These are phyloP conservation scores for Cryptocephalus primarius DNA, from an alignment of 2,888 invertebrate genomes.

Conservation along the genomic window DNA sequence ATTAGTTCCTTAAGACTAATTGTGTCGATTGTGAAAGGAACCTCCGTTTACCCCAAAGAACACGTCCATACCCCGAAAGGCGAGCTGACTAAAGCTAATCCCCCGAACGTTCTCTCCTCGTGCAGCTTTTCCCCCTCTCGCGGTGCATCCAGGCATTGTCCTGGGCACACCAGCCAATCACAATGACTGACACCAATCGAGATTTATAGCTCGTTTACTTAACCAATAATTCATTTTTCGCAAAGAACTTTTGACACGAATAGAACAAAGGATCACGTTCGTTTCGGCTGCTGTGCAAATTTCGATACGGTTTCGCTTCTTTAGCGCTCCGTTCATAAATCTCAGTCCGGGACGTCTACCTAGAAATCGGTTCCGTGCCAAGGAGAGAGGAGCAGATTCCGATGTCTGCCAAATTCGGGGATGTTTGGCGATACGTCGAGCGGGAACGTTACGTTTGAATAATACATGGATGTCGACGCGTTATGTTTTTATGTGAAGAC, in stretches of 20 bases:
- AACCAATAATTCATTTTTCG: conserved; percentile 39
- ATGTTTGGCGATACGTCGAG: no score
- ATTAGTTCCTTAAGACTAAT: no score
- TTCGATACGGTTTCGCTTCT: conserved; percentile 16
- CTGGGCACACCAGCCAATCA: conserved; percentile 1
- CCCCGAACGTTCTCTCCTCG: no score
- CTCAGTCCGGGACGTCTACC: conserved; percentile 3
- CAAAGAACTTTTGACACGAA: conserved; percentile 34
- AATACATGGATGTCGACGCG: no score
- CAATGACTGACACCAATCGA: conserved; percentile 38
- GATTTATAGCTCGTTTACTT: conserved; percentile 39
- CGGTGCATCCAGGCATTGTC: conserved; percentile 1
- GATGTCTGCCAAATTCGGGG: no score
- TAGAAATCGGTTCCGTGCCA: background rate
- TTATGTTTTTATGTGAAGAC: no score
- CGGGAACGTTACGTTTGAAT: no score
- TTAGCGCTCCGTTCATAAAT: conserved; percentile 7
- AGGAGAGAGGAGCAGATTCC: no score
- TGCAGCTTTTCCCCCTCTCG: background rate
- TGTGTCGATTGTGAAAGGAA: no score
- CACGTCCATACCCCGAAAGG: no score
- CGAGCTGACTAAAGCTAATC: no score
- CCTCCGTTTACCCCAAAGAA: no score
- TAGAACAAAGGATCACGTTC: conserved; percentile 33
- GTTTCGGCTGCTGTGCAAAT: conserved; percentile 17